These are phyloP conservation scores for Whitmania pigra DNA, from an alignment of 1,140 invertebrate species.

Conservation along the genomic window DNA sequence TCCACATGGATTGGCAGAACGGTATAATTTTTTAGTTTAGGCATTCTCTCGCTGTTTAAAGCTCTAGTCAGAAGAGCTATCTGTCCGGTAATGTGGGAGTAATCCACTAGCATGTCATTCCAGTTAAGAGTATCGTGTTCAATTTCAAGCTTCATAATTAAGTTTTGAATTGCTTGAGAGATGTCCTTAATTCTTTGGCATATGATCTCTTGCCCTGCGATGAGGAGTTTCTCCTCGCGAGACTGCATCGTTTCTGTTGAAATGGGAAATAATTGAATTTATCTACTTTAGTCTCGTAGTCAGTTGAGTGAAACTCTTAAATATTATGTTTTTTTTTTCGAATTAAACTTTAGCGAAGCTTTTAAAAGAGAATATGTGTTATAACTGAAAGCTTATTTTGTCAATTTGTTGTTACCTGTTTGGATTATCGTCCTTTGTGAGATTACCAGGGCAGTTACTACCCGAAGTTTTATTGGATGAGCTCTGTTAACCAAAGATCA, in stretches of 20 bases:
- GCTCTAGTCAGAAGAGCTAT: slow-evolving; percentile 76
- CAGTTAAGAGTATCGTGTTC: slow-evolving; percentile 80
- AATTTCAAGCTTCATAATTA: slow-evolving; percentile 76
- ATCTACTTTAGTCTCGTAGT: too few relatives aligned
- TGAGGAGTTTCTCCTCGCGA: slow-evolving; percentile 80
- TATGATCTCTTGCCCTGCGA: slow-evolving; percentile 66
- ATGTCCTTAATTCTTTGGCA: slow-evolving; percentile 72
- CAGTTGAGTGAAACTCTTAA: too few relatives aligned
- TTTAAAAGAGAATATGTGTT: too few relatives aligned
- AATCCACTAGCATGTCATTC: slow-evolving; percentile 83
- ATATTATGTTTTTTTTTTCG: too few relatives aligned
- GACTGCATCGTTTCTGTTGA: slow-evolving; percentile 38
- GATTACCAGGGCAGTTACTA: too few relatives aligned
- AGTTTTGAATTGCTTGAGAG: slow-evolving; percentile 64
- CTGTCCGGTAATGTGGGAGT: slow-evolving; percentile 77
- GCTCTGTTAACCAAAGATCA: too few relatives aligned
- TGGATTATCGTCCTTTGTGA: too few relatives aligned
- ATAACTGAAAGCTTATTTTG: too few relatives aligned
- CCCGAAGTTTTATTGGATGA: too few relatives aligned
- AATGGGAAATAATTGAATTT: too few relatives aligned
- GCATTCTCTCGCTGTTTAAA: slow-evolving; percentile 71
- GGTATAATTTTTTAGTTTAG: slow-evolving; percentile 65
- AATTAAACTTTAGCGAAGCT: too few relatives aligned
- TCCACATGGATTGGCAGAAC: slow-evolving; percentile 71
- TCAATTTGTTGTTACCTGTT: too few relatives aligned